Conservation (phyloP, 2,113 vertebrate genomes). For the Brachyistius frenatus region DNA sequence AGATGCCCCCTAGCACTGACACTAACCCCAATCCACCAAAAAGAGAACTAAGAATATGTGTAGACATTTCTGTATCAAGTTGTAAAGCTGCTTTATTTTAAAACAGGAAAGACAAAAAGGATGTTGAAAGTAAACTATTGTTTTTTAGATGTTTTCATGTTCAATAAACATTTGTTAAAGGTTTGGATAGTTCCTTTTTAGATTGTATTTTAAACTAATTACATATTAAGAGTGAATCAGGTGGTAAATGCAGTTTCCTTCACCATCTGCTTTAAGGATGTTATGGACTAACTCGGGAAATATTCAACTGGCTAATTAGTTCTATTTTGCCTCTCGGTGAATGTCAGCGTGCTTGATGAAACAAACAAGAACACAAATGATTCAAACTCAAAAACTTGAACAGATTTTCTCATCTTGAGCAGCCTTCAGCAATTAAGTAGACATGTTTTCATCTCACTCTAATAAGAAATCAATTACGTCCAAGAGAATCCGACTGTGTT, state of each 20-base stretch:
- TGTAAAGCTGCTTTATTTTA: not conserved
- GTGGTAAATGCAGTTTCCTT: conserved; percentile 26
- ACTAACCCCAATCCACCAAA: not conserved
- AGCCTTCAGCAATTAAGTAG: conserved; percentile 45
- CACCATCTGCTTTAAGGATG: conserved; percentile 40
- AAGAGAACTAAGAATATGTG: not conserved
- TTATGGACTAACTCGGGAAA: conserved; percentile 34
- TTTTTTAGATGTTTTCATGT: conserved; percentile 11
- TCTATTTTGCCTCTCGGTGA: conserved; percentile 16
- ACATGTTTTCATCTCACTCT: conserved; percentile 45
- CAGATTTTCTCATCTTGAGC: conserved; percentile 50
- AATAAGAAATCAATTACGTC: conserved; percentile 36
- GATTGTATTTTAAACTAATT: conserved; percentile 26
- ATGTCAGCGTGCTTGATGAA: conserved; percentile 35
- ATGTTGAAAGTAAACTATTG: not conserved
- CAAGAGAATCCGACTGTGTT: conserved; percentile 25
- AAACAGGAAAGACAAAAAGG: not conserved
- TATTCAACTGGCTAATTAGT: conserved; percentile 58
- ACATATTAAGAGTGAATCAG: conserved; percentile 19
- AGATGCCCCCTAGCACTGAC: not conserved
- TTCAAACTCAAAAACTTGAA: conserved; percentile 37
- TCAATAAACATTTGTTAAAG: not conserved
- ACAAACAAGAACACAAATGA: conserved; percentile 41
- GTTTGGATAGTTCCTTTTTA: not conserved
- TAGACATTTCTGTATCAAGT: not conserved